A percentile compares a stretch with the other conserved stretches of the same genome.
Evolutionary conservation across 2,888 invertebrate genomes (phyloP).

Genomic region (Furcula furcula): DNA sequence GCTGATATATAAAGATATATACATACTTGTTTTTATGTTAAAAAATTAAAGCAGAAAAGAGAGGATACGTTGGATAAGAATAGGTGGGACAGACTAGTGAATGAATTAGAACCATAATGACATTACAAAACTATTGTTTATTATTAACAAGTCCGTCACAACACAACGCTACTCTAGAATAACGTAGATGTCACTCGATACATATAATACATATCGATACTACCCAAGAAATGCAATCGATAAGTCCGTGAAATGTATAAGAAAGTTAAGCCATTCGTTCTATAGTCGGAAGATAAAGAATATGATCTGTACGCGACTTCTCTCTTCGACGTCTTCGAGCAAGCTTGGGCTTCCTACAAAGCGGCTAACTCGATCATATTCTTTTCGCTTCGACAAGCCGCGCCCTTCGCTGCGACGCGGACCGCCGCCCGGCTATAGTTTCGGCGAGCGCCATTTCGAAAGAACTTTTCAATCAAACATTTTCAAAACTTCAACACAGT

Average conservation of each 20-base stretch:
- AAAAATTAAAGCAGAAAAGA: too few relatives aligned
- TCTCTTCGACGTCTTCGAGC: slow-evolving; percentile 57
- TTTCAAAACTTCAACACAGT: slow-evolving; percentile 81
- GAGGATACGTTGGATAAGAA: slow-evolving; percentile 49
- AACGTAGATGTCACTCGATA: slow-evolving; percentile 55
- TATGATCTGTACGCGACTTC: slow-evolving; percentile 68
- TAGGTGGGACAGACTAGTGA: slow-evolving; percentile 54
- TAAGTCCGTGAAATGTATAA: slow-evolving; percentile 46
- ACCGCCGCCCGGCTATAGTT: slow-evolving; percentile 55
- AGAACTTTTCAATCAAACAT: slow-evolving; percentile 75
- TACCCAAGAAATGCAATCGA: slow-evolving; percentile 56
- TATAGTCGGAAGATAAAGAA: slow-evolving; percentile 58
- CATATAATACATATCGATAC: slow-evolving; percentile 47
- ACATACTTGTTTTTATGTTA: too few relatives aligned
- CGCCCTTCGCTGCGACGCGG: slow-evolving; percentile 57
- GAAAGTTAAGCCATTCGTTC: slow-evolving; percentile 18
- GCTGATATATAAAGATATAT: too few relatives aligned
- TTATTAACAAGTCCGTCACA: slow-evolving; percentile 77
- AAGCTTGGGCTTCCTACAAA: slow-evolving; percentile 56
- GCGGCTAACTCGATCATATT: slow-evolving; percentile 70
- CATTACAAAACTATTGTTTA: slow-evolving; percentile 75
- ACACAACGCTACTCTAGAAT: slow-evolving; percentile 65
- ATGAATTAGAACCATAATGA: slow-evolving; percentile 64
- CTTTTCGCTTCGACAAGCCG: slow-evolving; percentile 68
- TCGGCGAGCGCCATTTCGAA: slow-evolving; percentile 71